Conservation (phyloP, 2,113 vertebrate species). For the Passerina amoena region DNA sequence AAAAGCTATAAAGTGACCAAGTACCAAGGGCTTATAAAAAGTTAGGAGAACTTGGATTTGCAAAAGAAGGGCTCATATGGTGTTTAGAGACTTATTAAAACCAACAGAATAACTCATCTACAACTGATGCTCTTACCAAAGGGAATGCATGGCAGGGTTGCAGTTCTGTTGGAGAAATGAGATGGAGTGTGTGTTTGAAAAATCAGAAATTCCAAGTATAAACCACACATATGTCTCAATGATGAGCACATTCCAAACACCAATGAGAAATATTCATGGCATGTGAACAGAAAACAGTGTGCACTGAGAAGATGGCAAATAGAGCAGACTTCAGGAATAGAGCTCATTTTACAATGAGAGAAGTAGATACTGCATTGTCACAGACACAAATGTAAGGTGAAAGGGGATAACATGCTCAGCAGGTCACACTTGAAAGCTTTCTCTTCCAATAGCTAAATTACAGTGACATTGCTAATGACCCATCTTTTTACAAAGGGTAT, state of each 20-base stretch:
- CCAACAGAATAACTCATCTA: background rate
- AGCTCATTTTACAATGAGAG: background rate
- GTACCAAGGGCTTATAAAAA: background rate
- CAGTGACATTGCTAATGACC: background rate
- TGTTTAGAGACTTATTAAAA: background rate
- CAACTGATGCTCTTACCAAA: background rate
- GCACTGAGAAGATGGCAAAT: background rate
- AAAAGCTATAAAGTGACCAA: background rate
- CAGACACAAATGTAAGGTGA: background rate
- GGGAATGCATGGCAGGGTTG: background rate
- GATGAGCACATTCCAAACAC: background rate
- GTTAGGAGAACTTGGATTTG: background rate
- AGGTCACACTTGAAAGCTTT: background rate
- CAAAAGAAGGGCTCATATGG: background rate
- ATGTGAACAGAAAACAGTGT: background rate
- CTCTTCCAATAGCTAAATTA: background rate
- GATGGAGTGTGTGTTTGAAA: fast-evolving
- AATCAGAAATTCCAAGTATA: background rate
- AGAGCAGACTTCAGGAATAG: background rate
- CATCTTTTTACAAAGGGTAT: background rate
- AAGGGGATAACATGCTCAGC: background rate
- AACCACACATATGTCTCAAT: background rate
- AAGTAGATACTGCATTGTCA: background rate
- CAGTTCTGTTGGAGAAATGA: background rate
- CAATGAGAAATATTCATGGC: fast-evolving